A percentile compares a stretch with the other conserved stretches of the same genome.
Conservation (phyloP, 2,888 invertebrate species). For the Chirona hameri region DNA sequence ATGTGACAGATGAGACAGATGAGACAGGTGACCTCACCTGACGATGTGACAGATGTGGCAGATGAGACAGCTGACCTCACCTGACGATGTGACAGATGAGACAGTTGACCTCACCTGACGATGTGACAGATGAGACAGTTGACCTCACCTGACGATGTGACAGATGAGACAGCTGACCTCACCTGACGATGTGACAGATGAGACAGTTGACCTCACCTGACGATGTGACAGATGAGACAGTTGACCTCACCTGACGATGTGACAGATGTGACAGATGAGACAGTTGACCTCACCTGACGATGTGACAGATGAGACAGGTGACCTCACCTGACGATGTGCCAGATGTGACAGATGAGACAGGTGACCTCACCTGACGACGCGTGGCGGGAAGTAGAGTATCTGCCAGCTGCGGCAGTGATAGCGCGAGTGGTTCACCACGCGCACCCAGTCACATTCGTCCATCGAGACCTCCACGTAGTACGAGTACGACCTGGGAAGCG, state of each 20-base stretch:
- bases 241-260: constrained; percentile 66
- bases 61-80: too few relatives aligned
- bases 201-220: too few relatives aligned
- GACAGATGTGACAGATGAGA: constrained; percentile 37
- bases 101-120: constrained; percentile 56
- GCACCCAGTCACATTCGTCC: constrained; percentile 92
- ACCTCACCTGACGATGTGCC: constrained; percentile 63
- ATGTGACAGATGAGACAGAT: constrained; percentile 54
- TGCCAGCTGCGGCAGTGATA: constrained; percentile 97
- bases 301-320: constrained; percentile 50
- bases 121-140: too few relatives aligned
- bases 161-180: too few relatives aligned
- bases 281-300: constrained; percentile 60
- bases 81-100: too few relatives aligned
- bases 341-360: too few relatives aligned
- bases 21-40: constrained; percentile 49
- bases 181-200: constrained; percentile 81
- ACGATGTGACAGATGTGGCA: constrained; percentile 98
- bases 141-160: too few relatives aligned
- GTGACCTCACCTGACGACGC: constrained; percentile 66
- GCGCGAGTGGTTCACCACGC: constrained; percentile 84
- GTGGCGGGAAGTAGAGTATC: constrained; percentile 81
- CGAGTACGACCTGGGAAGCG: constrained; percentile 66
- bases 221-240: too few relatives aligned
- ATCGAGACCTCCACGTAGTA: constrained; percentile 82